Evolutionary conservation across 2,888 invertebrate genomes (phyloP), one percentile per base, ranked within the genome.

Genomic region (Augiades crinisus): DNA sequence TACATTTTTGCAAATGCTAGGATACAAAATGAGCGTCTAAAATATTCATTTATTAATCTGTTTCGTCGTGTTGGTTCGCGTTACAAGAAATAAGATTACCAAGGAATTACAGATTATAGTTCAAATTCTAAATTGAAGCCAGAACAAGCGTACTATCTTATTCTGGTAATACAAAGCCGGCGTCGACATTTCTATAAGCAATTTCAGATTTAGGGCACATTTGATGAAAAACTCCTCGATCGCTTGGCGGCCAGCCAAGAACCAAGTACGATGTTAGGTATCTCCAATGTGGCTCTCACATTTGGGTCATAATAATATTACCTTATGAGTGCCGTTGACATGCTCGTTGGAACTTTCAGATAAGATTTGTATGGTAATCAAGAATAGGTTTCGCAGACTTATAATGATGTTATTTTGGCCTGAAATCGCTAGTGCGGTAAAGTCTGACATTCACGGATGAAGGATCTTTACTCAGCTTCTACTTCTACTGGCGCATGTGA

Each of bases 271-370:
- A 57, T 50, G 58, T 58, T 57, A 52, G 58, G 54, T 56, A 57
- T 54, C 57, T 55, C 47, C 36, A 47, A 51, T 49, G 57, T 63
- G 62, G 63, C 56, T 60, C 56, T 49, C 59, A 55, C 57, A 60
- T 65, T 60, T 62, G 52, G 63, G 62, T 65, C 62, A 61, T 62
- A 61, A 61, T 61, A 58, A 59, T 65, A 64, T 59, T 64, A 36
- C 36, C n/a, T 63, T 60, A 63, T 61, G 57, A 46, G 52, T 30
- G 46, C 33, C 45, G 34, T 41, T 53, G 19, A 45, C 30, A 38
- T 19, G 16, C 41, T 50, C 30, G 8, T 36, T 40, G n/a, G 14
- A 21, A 16, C 22, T 13, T 19, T 8, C 31, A 16, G 40, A 30
- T 40, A 38, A 17, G 8, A 19, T 27, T 14, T 30, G n/a, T 21